Percentiles rank a stretch among this genome's conserved stretches.
phyloP scores from a whole-genome alignment of 2,113 vertebrate species.

The Ochotona curzoniae region DNA sequence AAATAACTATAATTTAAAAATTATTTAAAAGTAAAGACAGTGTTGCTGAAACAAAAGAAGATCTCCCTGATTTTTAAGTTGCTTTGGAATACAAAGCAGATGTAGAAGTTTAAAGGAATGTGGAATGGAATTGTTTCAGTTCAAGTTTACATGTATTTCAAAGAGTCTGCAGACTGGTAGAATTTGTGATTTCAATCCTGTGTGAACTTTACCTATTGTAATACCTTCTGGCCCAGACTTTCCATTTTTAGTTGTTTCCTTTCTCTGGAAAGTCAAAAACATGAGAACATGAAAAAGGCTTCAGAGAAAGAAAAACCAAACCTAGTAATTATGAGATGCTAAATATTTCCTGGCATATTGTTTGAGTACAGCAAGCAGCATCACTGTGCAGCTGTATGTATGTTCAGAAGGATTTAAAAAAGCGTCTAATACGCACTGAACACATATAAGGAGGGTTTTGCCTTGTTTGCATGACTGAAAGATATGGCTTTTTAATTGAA shows the following conservation, averaged over 20 bases:
- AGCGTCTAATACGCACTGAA: background rate
- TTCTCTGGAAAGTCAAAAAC: constrained; percentile 32
- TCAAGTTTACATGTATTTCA: background rate
- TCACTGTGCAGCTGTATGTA: background rate
- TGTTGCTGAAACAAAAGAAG: constrained; percentile 35
- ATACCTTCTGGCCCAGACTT: background rate
- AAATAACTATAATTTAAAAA: constrained; percentile 67
- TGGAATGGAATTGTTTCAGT: constrained; percentile 44
- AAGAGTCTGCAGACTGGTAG: background rate
- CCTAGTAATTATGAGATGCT: background rate
- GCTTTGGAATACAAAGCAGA: constrained; percentile 43
- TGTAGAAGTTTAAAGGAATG: constrained; percentile 19
- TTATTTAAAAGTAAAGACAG: constrained; percentile 66
- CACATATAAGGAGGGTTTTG: constrained; percentile 7
- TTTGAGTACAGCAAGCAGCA: background rate
- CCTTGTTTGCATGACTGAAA: constrained; percentile 32
- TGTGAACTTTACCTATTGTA: background rate
- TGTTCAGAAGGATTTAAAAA: background rate
- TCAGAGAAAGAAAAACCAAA: constrained; percentile 44
- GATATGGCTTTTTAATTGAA: constrained; percentile 21
- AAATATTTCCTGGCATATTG: background rate
- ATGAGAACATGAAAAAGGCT: background rate
- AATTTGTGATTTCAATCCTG: background rate
- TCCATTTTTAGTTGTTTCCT: background rate
- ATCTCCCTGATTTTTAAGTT: constrained; percentile 51